Percentiles rank a stretch among this genome's conserved stretches.
These are phyloP conservation scores for Dendroctonus ponderosae DNA, from an alignment of 1,140 invertebrate genomes.

Conservation along the genomic window DNA sequence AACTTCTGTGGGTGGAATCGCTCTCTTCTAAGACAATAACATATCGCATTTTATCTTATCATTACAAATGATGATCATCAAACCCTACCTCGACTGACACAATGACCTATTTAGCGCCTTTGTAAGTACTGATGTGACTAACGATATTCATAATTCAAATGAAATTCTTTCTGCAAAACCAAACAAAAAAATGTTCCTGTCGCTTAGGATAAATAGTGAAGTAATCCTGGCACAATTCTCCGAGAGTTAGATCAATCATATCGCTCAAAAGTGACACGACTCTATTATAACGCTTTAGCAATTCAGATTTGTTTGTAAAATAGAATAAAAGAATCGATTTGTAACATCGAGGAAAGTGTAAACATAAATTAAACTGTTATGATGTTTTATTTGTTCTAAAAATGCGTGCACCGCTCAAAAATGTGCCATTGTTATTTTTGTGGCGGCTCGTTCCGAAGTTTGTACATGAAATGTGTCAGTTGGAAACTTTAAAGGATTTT, in stretches of 20 bases:
- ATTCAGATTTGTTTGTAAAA: conserved; percentile 22
- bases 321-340: conserved; percentile 31
- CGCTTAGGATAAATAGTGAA: conserved; percentile 14
- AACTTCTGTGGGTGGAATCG: no score
- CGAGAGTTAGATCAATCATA: conserved; percentile 20
- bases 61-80: no score
- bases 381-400: conserved; percentile 25
- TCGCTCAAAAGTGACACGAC: conserved; percentile 15
- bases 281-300: conserved; percentile 23
- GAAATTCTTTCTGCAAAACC: conserved; percentile 1
- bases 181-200: conserved; percentile 17
- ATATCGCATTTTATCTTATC: no score
- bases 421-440: conserved; percentile 28
- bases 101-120: not conserved
- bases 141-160: conserved; percentile 19
- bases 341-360: conserved; percentile 16
- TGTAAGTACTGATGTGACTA: not conserved
- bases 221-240: conserved; percentile 2
- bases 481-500: conserved; percentile 20
- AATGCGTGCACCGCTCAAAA: conserved; percentile 10
- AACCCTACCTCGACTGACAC: not conserved
- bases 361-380: conserved; percentile 22
- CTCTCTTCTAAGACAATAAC: no score
- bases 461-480: conserved; percentile 18
- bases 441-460: conserved; percentile 5